Evolutionary conservation across 2,888 invertebrate genomes (phyloP).

Genomic region (Lingula anatina): DNA sequence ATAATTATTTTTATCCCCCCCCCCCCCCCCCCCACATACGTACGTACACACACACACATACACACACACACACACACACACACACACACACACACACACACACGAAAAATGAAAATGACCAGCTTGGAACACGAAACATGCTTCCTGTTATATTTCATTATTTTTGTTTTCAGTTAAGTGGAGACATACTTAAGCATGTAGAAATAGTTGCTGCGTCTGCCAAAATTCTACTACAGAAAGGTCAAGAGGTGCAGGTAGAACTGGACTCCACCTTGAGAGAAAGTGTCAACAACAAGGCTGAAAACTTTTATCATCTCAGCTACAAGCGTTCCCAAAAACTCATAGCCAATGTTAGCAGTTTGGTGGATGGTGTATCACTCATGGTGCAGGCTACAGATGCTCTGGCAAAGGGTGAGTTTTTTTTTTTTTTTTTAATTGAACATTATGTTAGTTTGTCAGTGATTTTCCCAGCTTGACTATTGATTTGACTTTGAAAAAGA

Average conservation of each 20-base stretch:
- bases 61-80: too few relatives aligned
- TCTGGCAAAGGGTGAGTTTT: constrained; percentile 20
- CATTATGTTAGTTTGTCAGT: not conserved
- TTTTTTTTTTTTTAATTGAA: not conserved
- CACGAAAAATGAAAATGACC: too few relatives aligned
- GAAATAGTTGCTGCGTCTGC: constrained; percentile 23
- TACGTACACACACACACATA: too few relatives aligned
- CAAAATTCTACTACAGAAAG: constrained; percentile 26
- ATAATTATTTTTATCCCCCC: too few relatives aligned
- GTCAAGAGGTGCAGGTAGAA: constrained; percentile 38
- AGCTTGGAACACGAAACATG: too few relatives aligned
- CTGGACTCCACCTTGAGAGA: constrained; percentile 25
- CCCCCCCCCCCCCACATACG: too few relatives aligned
- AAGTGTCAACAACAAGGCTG: constrained; percentile 11
- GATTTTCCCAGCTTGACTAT: too few relatives aligned
- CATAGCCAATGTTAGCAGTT: constrained; percentile 23
- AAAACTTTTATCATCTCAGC: constrained; percentile 22
- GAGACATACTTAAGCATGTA: constrained; percentile 23
- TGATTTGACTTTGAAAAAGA: too few relatives aligned
- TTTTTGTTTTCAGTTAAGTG: constrained; percentile 17
- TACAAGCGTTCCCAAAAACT: constrained; percentile 26
- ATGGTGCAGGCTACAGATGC: constrained; percentile 24
- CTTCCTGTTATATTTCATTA: too few relatives aligned
- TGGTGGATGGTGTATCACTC: constrained; percentile 23
- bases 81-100: too few relatives aligned